Evolutionary conservation across 1,140 invertebrate genomes (phyloP), one percentile per base, ranked within the genome.

Genomic region (Holotrichia oblita): DNA sequence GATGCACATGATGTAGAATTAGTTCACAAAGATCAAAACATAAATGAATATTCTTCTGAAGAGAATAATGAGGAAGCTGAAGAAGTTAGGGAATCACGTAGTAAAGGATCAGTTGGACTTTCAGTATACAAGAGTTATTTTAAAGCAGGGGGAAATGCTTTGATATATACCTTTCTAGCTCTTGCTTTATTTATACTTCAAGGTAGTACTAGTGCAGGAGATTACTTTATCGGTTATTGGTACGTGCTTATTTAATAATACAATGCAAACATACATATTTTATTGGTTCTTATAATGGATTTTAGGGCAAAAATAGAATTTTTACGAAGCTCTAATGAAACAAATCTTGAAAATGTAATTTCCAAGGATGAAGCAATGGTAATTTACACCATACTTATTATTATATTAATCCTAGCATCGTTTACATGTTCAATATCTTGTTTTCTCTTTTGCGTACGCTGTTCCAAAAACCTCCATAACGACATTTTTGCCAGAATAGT

Each of bases 401-500:
- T 76, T 40, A 42, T 55, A 48, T 27, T 76, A 27, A 34, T 76
- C 22, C n/a, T 76, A 41, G 41, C 75, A 44, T 44, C 75, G 9
- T 6, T 76, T 22, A 24, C 40, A 34, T 76, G 41, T n/a, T 41
- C 75, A n/a, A 76, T 76, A 27, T 44, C 61, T 17, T 79, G 75
- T 48, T 77, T 77, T 44, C n/a, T 20, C 10, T 61, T 79, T 27
- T 79, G 74, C n/a, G 48, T 77, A 9, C 24, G 24, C 17, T 64
- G 61, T 7, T 97, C 96, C 0, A 90, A 92, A 20, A 78, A 76
- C 79, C 86, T 94, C 20, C 93, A 94, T 83, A 89, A 93, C 81
- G 83, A 79, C 0, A 92, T 94, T 88, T 94, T 94, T 83, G 80
- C 85, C 40, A 88, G 87, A 78, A 87, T 93, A 27, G 84, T 93